Conservation (phyloP, 2,797 vertebrate genomes). For the Erethizon dorsatum region DNA sequence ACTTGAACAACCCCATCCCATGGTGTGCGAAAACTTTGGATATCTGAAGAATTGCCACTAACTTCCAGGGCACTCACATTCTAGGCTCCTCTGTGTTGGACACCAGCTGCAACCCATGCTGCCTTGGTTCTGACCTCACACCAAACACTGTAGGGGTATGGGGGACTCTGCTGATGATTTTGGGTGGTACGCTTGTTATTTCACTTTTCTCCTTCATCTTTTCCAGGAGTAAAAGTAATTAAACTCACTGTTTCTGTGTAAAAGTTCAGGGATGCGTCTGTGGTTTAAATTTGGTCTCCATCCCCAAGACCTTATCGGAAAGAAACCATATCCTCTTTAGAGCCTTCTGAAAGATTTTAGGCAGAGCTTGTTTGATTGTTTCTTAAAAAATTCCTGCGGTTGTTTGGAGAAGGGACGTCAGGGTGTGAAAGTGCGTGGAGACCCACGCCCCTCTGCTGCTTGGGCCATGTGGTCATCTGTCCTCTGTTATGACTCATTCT, state of each 20-base stretch:
- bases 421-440: background rate
- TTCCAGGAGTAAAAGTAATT: background rate
- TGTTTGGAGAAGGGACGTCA: background rate
- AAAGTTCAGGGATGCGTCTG: background rate
- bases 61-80: background rate
- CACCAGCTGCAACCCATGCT: background rate
- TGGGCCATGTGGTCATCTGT: background rate
- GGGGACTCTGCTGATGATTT: background rate
- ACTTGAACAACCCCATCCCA: background rate
- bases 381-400: background rate
- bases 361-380: background rate
- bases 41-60: background rate
- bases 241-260: background rate
- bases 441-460: fast-evolving
- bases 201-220: background rate
- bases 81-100: background rate
- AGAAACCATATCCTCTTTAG: background rate
- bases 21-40: background rate
- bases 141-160: background rate
- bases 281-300: background rate
- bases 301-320: background rate
- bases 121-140: background rate
- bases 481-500: background rate
- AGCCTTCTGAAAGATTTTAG: background rate
- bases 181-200: background rate